These are phyloP conservation scores for Neolamprologus variostigma DNA, from an alignment of 2,113 vertebrate species.

Conservation along the genomic window DNA sequence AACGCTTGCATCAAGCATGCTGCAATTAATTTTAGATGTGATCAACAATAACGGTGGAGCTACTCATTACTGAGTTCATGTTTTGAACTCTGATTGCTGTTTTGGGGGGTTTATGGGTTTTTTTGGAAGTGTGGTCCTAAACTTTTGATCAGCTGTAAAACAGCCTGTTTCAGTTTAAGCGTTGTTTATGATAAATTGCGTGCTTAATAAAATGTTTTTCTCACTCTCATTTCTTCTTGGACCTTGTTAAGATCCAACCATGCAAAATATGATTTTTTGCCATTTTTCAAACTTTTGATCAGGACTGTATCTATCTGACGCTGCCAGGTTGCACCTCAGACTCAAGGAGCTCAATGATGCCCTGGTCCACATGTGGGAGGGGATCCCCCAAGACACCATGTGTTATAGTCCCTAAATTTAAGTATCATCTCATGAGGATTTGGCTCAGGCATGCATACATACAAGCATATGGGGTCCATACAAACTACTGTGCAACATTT, in stretches of 20 bases:
- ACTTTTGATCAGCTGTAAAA: neutral
- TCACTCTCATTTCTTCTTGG: neutral
- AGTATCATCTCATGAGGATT: neutral
- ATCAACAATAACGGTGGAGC: neutral
- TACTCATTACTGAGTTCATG: neutral
- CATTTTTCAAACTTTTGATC: neutral
- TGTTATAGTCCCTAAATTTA: neutral
- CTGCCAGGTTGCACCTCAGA: neutral
- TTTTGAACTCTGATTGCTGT: neutral
- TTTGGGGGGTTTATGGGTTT: rapidly evolving
- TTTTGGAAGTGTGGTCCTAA: neutral
- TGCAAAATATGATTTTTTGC: neutral
- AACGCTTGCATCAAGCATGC: neutral
- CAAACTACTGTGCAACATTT: neutral
- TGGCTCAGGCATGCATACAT: neutral
- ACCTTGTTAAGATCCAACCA: neutral
- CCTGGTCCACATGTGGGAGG: neutral
- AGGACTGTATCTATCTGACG: neutral
- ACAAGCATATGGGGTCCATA: neutral
- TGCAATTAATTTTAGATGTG: neutral
- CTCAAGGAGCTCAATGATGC: neutral
- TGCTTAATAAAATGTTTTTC: neutral
- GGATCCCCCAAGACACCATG: neutral
- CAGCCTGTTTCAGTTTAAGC: neutral
- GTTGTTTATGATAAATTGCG: neutral